Base-by-base conservation (phyloP, 2,113 vertebrate genomes). In the Andinoacara biseriatus region DNA sequence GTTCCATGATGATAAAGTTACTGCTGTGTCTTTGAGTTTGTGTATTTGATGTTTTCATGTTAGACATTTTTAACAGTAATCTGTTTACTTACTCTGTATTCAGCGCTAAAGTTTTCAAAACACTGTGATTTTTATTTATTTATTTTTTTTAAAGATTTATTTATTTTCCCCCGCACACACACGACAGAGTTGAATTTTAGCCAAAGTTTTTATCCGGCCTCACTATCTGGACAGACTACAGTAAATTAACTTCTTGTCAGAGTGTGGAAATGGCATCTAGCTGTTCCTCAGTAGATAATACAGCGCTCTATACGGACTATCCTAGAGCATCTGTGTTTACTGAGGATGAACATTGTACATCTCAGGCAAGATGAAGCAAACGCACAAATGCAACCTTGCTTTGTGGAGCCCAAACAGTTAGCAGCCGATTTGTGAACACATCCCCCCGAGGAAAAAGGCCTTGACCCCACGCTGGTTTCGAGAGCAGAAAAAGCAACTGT, bases 261-360 rank as follows among this genome's bases (percentile, higher is more conserved):
- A 80, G 67, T 87, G 65, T 86, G 74, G 82, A 85, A 88, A 88
- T 74, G 74, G 78, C 83, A 81, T 80, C 43, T 87, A 46, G 75
- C 88, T 92, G 91, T 78, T 91, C 35, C 61, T 92, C 83, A 89
- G 92, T 78, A 93, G 87, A 91, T 89, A 92, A 83, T 69, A 10
- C 43, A 77, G 43, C 1, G 17, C 65, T 62, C 76, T 76, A 82
- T 59, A 72, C 38, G 3, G 54, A 84, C 86, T 88, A 87, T 87
- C 82, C 81, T 60, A 40, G 75, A 87, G 87, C 82, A 87, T 91
- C 85, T 87, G 84, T 90, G 88, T 94, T 93, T 93, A 92, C 90
- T 10, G 72, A 86, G 87, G 86, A 94, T 85, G 78, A 90, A 84
- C 83, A 86, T 84, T 87, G 89, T 87, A 81, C 83, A 43, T 94